Conservation (phyloP, 2,888 invertebrate species). For the Drosophila leonis region DNA sequence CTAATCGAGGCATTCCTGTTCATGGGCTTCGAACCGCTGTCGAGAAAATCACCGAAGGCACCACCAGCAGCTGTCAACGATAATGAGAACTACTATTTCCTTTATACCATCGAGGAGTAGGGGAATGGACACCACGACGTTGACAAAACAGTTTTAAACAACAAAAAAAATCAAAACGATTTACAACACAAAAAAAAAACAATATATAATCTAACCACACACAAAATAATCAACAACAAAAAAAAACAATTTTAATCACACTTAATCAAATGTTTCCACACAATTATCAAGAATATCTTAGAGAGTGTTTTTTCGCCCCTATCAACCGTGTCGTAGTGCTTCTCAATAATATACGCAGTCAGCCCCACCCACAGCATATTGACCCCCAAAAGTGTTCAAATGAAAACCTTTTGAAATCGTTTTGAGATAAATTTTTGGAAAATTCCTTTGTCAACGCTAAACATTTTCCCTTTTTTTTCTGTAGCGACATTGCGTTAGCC, state of each 20-base stretch:
- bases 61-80: slow-evolving; percentile 89
- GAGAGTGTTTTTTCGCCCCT: slow-evolving; percentile 20
- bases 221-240: slow-evolving; percentile 11
- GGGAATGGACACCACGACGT: slow-evolving; percentile 28
- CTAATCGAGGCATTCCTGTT: slow-evolving; percentile 98
- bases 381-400: slow-evolving; percentile 72
- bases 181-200: slow-evolving; percentile 8
- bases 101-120: slow-evolving; percentile 85
- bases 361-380: slow-evolving; percentile 53
- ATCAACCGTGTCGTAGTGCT: slow-evolving; percentile 19
- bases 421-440: slow-evolving; percentile 33
- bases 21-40: slow-evolving; percentile 95
- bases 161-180: slow-evolving; percentile 47
- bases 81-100: slow-evolving; percentile 87
- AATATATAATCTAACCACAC: slow-evolving; percentile 16
- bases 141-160: slow-evolving; percentile 45
- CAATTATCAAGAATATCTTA: slow-evolving; percentile 16
- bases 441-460: slow-evolving; percentile 46
- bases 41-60: slow-evolving; percentile 92
- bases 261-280: not conserved
- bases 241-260: slow-evolving; percentile 15
- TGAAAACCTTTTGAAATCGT: slow-evolving; percentile 28
- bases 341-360: not conserved
- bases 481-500: slow-evolving; percentile 44
- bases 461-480: slow-evolving; percentile 40